Conservation (phyloP, 30 jellyfish, hydroid and myxozoan genomes). For the Turritopsis dohrnii region DNA sequence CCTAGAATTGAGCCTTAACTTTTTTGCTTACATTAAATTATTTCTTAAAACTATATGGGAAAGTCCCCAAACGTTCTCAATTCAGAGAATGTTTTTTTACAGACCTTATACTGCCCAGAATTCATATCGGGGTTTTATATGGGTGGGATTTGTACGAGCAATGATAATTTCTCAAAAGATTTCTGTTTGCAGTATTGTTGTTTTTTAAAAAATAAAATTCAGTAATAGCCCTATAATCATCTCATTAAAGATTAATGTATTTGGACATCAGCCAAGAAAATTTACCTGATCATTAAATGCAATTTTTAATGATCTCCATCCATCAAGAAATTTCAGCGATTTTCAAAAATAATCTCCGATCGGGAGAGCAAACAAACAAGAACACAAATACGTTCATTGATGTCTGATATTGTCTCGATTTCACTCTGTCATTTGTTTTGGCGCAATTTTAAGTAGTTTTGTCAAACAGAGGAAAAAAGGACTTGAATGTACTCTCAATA, state of each 20-base stretch:
- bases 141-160: no score
- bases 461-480: neutral
- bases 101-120: no score
- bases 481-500: neutral
- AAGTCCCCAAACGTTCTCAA: no score
- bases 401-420: neutral
- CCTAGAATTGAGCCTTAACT: no score
- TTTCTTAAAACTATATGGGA: no score
- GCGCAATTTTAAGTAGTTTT: neutral
- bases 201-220: neutral
- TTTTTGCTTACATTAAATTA: no score
- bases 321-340: neutral
- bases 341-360: neutral
- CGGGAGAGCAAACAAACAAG: neutral
- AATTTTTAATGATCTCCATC: neutral
- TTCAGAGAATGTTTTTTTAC: no score
- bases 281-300: neutral
- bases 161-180: neutral
- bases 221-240: neutral
- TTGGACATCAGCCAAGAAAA: neutral
- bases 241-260: neutral
- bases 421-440: neutral
- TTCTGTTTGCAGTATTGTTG: neutral
- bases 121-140: no score
- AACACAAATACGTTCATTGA: neutral